phyloP scores from a whole-genome alignment of 2,888 invertebrate species.

The Pharmacophagus antenor region DNA sequence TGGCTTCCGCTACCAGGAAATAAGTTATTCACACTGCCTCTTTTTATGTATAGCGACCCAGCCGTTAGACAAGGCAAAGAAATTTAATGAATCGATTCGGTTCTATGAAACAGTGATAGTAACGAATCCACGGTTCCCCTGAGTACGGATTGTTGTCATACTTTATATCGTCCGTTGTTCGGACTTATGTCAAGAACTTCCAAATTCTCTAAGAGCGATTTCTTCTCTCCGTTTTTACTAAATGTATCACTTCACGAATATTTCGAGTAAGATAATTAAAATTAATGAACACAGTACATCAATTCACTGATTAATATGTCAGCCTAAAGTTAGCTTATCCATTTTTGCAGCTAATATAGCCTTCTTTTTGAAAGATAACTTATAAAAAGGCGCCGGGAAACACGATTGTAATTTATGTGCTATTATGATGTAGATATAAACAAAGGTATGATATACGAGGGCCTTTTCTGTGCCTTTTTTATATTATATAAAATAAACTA shows the following conservation, averaged over 20 bases:
- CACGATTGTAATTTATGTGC: constrained; percentile 22
- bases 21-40: constrained; percentile 31
- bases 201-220: constrained; percentile 23
- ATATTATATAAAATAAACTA: not conserved
- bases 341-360: constrained; percentile 18
- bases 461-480: not conserved
- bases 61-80: constrained; percentile 20
- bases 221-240: constrained; percentile 12
- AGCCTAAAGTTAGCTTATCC: constrained; percentile 15
- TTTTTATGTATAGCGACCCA: constrained; percentile 23
- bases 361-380: constrained; percentile 20
- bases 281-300: constrained; percentile 9
- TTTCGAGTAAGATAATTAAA: constrained; percentile 11
- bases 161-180: constrained; percentile 22
- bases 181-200: constrained; percentile 17
- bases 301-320: constrained; percentile 14
- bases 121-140: constrained; percentile 24
- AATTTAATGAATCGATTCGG: constrained; percentile 29
- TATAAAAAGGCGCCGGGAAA: constrained; percentile 23
- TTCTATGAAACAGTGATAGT: constrained; percentile 30
- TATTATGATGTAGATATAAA: constrained; percentile 18
- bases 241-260: constrained; percentile 11
- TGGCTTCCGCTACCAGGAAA: constrained; percentile 32
- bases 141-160: constrained; percentile 21
- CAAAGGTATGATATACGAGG: constrained; percentile 4